Conservation (phyloP, 2,797 vertebrate genomes). For the Megalops cyprinoides region DNA sequence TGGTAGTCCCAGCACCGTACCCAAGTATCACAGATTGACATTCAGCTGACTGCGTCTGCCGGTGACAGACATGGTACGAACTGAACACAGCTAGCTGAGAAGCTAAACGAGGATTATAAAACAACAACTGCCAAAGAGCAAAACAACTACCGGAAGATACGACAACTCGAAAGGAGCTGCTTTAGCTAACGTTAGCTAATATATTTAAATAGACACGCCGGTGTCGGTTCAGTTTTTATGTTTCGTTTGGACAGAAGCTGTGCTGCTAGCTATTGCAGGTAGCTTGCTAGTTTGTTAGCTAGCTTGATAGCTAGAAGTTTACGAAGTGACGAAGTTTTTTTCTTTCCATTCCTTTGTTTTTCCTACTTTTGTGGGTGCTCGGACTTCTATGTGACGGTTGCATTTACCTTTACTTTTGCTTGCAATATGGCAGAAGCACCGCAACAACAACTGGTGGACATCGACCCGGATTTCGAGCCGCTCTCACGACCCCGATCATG, state of each 20-base stretch:
- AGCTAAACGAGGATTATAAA: background rate
- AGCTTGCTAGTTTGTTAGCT: background rate
- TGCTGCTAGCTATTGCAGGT: constrained; percentile 9
- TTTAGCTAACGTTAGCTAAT: background rate
- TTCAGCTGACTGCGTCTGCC: constrained; percentile 62
- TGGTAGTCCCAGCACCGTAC: constrained; percentile 63
- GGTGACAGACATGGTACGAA: constrained; percentile 39
- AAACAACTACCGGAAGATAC: background rate
- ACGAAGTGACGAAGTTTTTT: constrained; percentile 56
- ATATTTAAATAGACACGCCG: background rate
- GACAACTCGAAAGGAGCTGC: background rate
- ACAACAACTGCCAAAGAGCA: background rate
- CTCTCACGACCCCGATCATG: constrained; percentile 90
- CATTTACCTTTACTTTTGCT: constrained; percentile 21
- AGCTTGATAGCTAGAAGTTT: constrained; percentile 24
- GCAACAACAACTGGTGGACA: constrained; percentile 80
- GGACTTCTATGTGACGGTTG: constrained; percentile 24
- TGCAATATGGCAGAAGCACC: constrained; percentile 79
- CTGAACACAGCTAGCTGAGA: background rate
- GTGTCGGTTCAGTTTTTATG: background rate
- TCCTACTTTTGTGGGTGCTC: background rate
- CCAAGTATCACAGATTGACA: constrained; percentile 49
- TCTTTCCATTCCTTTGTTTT: constrained; percentile 45
- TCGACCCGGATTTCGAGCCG: constrained; percentile 95
- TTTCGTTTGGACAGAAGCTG: background rate